These are phyloP conservation scores for Cairina moschata DNA, from an alignment of 2,113 vertebrate genomes.

Conservation along the genomic window DNA sequence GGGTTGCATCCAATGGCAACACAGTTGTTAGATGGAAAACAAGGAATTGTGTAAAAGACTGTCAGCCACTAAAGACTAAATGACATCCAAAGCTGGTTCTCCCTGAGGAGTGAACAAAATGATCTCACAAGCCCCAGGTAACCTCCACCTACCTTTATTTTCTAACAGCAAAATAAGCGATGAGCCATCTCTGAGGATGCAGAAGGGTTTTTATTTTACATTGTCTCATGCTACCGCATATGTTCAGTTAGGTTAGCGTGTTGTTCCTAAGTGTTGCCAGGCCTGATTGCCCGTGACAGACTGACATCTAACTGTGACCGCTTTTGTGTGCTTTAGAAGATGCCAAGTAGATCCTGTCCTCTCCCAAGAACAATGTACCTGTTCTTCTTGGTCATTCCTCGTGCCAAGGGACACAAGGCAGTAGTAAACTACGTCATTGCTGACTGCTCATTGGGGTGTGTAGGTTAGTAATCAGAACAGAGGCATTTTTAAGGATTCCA, in stretches of 20 bases:
- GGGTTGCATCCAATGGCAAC: neutral
- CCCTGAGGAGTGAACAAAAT: neutral
- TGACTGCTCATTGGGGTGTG: neutral
- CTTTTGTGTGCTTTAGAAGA: neutral
- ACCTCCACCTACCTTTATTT: neutral
- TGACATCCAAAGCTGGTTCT: neutral
- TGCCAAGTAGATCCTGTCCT: neutral
- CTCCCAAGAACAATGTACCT: neutral
- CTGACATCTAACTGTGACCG: neutral
- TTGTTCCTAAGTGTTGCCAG: neutral
- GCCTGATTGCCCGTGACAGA: neutral
- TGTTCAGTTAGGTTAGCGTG: neutral
- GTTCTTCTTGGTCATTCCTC: neutral
- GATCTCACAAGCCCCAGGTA: neutral
- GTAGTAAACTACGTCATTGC: neutral
- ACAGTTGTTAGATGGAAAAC: neutral
- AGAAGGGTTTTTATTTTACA: neutral
- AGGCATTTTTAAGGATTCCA: accelerated
- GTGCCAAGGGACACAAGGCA: neutral
- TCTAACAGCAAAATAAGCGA: neutral
- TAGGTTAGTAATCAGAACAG: neutral
- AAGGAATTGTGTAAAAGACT: neutral
- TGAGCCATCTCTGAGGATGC: neutral
- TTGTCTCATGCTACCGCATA: neutral
- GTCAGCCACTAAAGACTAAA: neutral